Evolutionary conservation across 2,797 vertebrate genomes (phyloP), one percentile per base, ranked within the genome.

Genomic region (Clarias platycephalus): DNA sequence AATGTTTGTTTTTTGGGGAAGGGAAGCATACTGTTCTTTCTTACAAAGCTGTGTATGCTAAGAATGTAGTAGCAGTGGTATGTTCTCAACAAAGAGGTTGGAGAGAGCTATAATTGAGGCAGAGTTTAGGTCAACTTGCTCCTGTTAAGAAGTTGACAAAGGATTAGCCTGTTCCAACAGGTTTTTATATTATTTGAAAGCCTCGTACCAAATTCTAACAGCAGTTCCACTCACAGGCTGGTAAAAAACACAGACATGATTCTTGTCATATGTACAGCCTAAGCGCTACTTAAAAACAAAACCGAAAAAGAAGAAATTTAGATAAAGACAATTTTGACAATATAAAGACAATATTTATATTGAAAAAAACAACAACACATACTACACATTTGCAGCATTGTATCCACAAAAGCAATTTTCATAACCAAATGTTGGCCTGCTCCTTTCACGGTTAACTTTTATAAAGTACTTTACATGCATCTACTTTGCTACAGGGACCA

Each of bases 141-240:
- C 18, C 37, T 53, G 16, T 81, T 68, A 68, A 67, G 26, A 81
- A 55, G 63, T 53, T 68, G 49, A 81, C 66, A 81, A 68, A 81
- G 64, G 44, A 81, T 68, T 55, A 68, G 64, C 28, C 49, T 81
- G 63, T 81, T 81, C 34, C 63, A 81, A 81, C 53, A 81, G 31
- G 63, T 22, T 80, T 63, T 10, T 81, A 34, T 20, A 20, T 57
- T 81, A 44, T 34, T 34, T 55, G 55, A 37, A 81, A 80, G 63
- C 28, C 44, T 31, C 8, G 31, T 80, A 80, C 44, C 37, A 80
- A 34, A 63, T n/a, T 3, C 44, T 44, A 63, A 80, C 79, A 34
- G 62, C n/a, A 67, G 26, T 37, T 68, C 44, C 64, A 67, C 44
- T 28, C 63, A 81, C 49, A 55, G 64, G 10, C 9, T 68, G 28